phyloP scores from a whole-genome alignment of 2,797 vertebrate species.

The Discoglossus pictus region DNA sequence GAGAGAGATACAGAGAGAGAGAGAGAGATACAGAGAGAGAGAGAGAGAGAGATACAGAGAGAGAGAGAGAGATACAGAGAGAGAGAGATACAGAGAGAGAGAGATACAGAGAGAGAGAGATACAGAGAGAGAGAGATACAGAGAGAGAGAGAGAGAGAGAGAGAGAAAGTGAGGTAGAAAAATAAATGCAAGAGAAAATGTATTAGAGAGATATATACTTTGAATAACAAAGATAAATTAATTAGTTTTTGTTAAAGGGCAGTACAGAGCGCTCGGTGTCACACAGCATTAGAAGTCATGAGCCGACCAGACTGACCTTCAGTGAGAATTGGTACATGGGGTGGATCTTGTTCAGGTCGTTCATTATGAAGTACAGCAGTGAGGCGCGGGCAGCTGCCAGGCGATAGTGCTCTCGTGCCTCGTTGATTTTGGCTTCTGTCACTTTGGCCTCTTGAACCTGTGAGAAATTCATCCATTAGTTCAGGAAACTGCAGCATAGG shows the following conservation, averaged over 20 bases:
- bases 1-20: no score
- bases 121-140: not conserved
- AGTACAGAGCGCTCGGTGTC: not conserved
- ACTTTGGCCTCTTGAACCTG: conserved; percentile 90
- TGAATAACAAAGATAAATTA: no score
- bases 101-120: no score
- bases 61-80: no score
- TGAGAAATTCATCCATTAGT: no score
- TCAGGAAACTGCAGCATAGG: no score
- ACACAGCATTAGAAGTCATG: not conserved
- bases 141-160: not conserved
- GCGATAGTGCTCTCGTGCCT: conserved; percentile 90
- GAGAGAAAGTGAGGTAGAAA: no score
- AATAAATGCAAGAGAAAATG: no score
- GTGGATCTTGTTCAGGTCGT: conserved; percentile 88
- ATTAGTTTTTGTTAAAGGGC: not conserved
- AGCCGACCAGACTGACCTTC: conserved; percentile 77
- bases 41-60: no score
- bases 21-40: no score
- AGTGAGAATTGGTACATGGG: conserved; percentile 98
- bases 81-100: no score
- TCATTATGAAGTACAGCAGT: conserved; percentile 94
- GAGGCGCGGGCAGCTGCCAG: conserved; percentile 82
- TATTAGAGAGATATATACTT: no score
- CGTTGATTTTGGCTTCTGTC: conserved; percentile 88